These are phyloP conservation scores for Scelioninae gen. 2 DNA, from an alignment of 2,888 invertebrate species.

Conservation along the genomic window DNA sequence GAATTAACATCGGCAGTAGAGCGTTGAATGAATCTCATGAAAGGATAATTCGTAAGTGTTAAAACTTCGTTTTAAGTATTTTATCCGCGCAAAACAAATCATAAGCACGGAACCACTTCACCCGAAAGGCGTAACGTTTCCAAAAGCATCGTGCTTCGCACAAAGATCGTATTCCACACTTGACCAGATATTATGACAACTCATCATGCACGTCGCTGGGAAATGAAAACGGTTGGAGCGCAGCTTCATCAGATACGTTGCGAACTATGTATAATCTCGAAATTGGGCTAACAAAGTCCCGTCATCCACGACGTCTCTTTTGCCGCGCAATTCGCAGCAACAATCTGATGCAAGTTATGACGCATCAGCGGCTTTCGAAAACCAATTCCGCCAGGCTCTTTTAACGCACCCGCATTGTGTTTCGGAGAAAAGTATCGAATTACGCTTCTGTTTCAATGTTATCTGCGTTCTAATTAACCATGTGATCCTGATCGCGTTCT, in stretches of 20 bases:
- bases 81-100: too few relatives aligned
- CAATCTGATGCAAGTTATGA: slow-evolving; percentile 2
- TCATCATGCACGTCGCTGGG: background rate
- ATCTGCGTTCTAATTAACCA: slow-evolving; percentile 54
- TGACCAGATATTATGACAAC: slow-evolving; percentile 17
- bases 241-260: background rate
- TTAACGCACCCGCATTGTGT: slow-evolving; percentile 16
- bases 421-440: slow-evolving; percentile 41
- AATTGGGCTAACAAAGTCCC: slow-evolving; percentile 18
- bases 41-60: too few relatives aligned
- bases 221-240: slow-evolving; percentile 12
- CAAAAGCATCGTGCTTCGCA: too few relatives aligned
- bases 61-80: too few relatives aligned
- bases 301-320: slow-evolving; percentile 8
- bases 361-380: slow-evolving; percentile 19
- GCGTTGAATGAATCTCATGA: too few relatives aligned
- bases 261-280: slow-evolving; percentile 6
- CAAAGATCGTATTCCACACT: slow-evolving; percentile 4
- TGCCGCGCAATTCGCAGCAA: slow-evolving; percentile 2
- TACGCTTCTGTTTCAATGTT: slow-evolving; percentile 39
- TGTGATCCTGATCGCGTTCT: slow-evolving; percentile 49
- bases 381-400: slow-evolving; percentile 17
- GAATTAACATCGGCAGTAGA: too few relatives aligned
- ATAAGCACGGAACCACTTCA: too few relatives aligned
- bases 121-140: too few relatives aligned